phyloP scores from a whole-genome alignment of 2,113 vertebrate species.

The Eulemur macaco region DNA sequence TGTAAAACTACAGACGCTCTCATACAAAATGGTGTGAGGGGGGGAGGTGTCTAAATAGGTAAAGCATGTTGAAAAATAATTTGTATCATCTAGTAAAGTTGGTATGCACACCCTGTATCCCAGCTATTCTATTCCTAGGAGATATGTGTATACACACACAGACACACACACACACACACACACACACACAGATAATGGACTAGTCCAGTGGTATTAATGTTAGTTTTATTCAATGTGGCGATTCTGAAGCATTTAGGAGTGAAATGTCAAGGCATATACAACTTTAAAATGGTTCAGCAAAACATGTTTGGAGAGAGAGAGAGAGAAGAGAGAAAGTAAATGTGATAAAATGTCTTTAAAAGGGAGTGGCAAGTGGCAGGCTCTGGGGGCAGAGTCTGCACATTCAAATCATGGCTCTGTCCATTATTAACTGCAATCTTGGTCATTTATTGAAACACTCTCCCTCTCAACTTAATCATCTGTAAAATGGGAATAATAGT shows the following conservation, averaged over 20 bases:
- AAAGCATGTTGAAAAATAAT: neutral
- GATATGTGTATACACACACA: neutral
- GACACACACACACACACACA: neutral
- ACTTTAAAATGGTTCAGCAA: neutral
- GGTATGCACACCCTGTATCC: neutral
- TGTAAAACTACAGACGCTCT: neutral
- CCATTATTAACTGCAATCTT: neutral
- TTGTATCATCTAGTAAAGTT: neutral
- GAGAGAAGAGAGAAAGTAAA: neutral
- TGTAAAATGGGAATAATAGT: neutral
- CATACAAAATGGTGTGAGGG: neutral
- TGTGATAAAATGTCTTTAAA: neutral
- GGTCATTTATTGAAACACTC: neutral
- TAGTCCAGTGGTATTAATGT: neutral
- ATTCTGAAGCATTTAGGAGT: conserved; percentile 13
- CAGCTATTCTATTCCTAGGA: neutral
- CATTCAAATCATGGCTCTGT: neutral
- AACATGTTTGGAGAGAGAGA: neutral
- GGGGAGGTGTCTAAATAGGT: neutral
- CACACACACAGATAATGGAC: neutral
- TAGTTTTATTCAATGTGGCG: conserved; percentile 9
- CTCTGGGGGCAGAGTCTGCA: neutral
- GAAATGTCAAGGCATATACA: neutral
- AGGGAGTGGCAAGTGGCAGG: neutral
- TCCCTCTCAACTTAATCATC: neutral